These are phyloP conservation scores for Echinarachnius parma DNA, from an alignment of 53 echinoderm and acorn worm genomes.

Conservation along the genomic window DNA sequence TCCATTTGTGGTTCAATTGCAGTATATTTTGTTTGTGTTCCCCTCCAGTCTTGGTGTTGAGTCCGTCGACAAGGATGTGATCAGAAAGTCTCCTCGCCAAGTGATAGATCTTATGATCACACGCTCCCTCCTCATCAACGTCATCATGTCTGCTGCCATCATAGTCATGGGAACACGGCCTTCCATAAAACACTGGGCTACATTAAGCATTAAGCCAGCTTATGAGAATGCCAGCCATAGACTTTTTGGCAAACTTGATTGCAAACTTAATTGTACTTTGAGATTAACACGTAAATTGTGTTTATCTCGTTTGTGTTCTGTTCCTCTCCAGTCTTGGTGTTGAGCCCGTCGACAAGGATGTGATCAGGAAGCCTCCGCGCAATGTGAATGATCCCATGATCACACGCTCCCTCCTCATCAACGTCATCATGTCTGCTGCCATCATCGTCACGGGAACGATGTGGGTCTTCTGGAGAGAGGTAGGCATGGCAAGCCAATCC, in stretches of 20 bases:
- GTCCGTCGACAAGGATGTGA: slow-evolving; percentile 96
- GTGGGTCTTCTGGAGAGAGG: slow-evolving; percentile 99
- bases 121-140: slow-evolving; percentile 72
- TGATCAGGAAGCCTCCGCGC: slow-evolving; percentile 79
- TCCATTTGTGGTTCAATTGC: too few species aligned
- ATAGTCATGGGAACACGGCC: slow-evolving; percentile 88
- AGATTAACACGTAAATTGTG: too few species aligned
- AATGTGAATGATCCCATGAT: slow-evolving; percentile 95
- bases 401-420: slow-evolving; percentile 72
- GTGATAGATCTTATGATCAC: slow-evolving; percentile 97
- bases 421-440: slow-evolving; percentile 83
- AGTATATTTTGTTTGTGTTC: too few species aligned
- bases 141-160: slow-evolving; percentile 83
- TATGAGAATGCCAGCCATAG: too few species aligned
- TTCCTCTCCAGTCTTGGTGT: slow-evolving; percentile 98
- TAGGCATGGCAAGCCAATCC: too few species aligned
- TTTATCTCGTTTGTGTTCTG: too few species aligned
- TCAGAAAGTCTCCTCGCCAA: slow-evolving; percentile 78
- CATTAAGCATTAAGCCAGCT: too few species aligned
- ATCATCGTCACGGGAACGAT: slow-evolving; percentile 92
- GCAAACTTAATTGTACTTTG: too few species aligned
- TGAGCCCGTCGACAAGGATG: slow-evolving; percentile 98
- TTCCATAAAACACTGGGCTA: too few species aligned
- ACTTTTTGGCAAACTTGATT: too few species aligned
- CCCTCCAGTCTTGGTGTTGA: slow-evolving; percentile 93